Percentiles rank a stretch among this genome's conserved stretches.
phyloP scores from a whole-genome alignment of 2,888 invertebrate genomes.

The Palloptera scutellata region DNA sequence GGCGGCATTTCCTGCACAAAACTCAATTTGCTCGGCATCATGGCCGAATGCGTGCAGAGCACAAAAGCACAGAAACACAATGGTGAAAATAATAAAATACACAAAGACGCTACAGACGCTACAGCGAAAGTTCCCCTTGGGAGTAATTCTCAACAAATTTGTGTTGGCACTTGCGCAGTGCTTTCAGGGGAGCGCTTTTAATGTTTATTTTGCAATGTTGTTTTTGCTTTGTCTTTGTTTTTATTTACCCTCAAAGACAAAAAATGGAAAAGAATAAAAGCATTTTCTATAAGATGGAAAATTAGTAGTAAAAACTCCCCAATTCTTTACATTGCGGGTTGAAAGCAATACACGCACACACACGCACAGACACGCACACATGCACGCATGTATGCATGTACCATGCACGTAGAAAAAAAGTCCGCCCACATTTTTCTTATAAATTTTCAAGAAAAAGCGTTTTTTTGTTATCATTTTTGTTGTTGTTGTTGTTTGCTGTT shows the following conservation, averaged over 20 bases:
- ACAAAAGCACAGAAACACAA: no score
- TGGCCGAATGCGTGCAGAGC: no score
- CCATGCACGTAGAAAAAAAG: no score
- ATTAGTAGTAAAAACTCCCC: not conserved
- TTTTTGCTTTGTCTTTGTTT: conserved; percentile 33
- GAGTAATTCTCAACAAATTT: conserved; percentile 31
- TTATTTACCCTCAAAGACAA: not conserved
- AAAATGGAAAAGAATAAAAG: not conserved
- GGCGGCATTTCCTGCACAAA: conserved; percentile 1
- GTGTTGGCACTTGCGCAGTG: conserved; percentile 38
- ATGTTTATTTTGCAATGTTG: conserved; percentile 26
- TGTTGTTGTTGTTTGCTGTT: no score
- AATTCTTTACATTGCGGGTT: conserved; percentile 13
- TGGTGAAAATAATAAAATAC: no score
- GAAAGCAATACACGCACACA: no score
- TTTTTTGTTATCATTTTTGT: no score
- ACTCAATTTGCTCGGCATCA: no score
- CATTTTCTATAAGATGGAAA: no score
- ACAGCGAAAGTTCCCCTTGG: not conserved
- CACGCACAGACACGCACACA: not conserved
- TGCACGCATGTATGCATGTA: not conserved
- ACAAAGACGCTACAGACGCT: not conserved
- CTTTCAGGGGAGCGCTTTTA: conserved; percentile 21
- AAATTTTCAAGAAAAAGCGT: not conserved
- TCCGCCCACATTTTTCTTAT: conserved; percentile 31